A percentile compares a stretch with the other conserved stretches of the same genome.
Conservation (phyloP, 2,113 vertebrate species). For the Peromyscus polionotus region DNA sequence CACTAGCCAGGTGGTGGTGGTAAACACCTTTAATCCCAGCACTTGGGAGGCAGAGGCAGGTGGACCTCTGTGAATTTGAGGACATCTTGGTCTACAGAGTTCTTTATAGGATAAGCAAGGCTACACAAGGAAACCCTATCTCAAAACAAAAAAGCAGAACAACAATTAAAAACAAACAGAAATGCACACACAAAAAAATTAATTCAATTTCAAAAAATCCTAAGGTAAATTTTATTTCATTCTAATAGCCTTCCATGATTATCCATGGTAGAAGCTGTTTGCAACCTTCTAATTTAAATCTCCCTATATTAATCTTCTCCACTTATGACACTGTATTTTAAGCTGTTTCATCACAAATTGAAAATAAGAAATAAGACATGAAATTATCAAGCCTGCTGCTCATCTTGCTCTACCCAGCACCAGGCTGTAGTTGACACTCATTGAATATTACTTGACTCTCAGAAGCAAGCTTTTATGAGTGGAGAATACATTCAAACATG, state of each 20-base stretch:
- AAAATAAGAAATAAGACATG: background rate
- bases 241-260: background rate
- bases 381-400: background rate
- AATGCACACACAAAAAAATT: background rate
- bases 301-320: background rate
- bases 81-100: background rate
- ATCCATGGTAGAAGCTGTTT: background rate
- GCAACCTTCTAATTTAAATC: background rate
- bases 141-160: background rate
- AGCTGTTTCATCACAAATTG: background rate
- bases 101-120: background rate
- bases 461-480: background rate
- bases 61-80: background rate
- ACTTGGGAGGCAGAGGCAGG: background rate
- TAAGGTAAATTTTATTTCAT: background rate
- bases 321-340: background rate
- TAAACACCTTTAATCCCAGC: background rate
- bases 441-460: background rate
- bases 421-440: background rate
- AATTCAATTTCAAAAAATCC: background rate
- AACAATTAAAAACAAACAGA: too few relatives aligned
- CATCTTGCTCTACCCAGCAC: accelerated
- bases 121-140: background rate
- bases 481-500: background rate
- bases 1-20: background rate